Evolutionary conservation across 2,113 vertebrate genomes (phyloP).

Genomic region (Lamprotornis superbus): DNA sequence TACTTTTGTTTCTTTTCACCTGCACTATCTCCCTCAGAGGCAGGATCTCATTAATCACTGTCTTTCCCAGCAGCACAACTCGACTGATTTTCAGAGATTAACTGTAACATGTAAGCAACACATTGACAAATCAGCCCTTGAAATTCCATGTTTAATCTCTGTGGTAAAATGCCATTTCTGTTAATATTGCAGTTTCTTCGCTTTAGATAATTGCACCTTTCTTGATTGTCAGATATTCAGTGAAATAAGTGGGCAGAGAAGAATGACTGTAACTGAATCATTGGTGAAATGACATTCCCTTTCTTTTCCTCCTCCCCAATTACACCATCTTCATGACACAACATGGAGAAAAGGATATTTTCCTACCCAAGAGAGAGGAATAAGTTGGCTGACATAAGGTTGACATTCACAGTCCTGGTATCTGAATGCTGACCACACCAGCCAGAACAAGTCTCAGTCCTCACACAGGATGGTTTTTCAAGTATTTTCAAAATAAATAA

Average conservation of each 20-base stretch:
- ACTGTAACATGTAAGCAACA: background rate
- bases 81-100: conserved; percentile 22
- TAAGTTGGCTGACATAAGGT: background rate
- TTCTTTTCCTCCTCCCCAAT: background rate
- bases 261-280: background rate
- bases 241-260: conserved; percentile 7
- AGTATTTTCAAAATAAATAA: background rate
- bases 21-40: background rate
- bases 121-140: background rate
- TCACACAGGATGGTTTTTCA: background rate
- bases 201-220: conserved; percentile 40
- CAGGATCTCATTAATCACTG: conserved; percentile 24
- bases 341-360: background rate
- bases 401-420: background rate
- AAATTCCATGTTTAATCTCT: conserved; percentile 22
- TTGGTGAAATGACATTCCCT: background rate
- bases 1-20: background rate
- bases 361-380: background rate
- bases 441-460: background rate
- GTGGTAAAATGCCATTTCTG: conserved; percentile 1
- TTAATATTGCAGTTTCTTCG: conserved; percentile 33
- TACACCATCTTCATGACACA: background rate
- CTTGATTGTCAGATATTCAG: conserved; percentile 7
- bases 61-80: background rate
- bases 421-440: background rate